Evolutionary conservation across 2,888 invertebrate genomes (phyloP), one percentile per base, ranked within the genome.

Genomic region (Epistrophella euchroma): DNA sequence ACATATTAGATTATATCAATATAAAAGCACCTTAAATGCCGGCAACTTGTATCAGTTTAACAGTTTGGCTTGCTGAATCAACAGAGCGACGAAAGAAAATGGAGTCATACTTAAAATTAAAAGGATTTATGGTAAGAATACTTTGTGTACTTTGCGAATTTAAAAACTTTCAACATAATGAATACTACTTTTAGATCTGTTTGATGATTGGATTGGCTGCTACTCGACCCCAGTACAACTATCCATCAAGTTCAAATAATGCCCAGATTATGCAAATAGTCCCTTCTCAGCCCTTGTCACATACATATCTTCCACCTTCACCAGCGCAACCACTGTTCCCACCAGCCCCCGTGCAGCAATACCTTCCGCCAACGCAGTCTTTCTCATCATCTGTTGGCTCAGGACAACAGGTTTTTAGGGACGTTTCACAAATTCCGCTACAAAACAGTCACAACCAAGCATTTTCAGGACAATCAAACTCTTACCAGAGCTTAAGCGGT

Each of bases 1-100:
- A 86, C 81, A n/a, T 43, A 43, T 22, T 62, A 40, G 45, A 40
- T 68, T 62, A 32, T 40, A 19, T 43, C n/a, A 28, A 77, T 52
- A 86, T 86, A 86, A 81, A 86, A 86, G 72, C 76, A 40, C 40
- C 68, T 62, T 68, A 28, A 40, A 19, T 22, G 32, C 19, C 17
- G 72, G 73, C 56, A 60, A 73, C 28, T 56, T 56, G 32, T 60
- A 81, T 77, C 77, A 86, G 81, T 86, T 81, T 50, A 19, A 56
- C 56, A 45, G 32, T 73, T 73, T 19, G 70, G 64, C 50, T 77
- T 73, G 62, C 4, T 55, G 68, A 73, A 72, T 45, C 55, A 64
- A 45, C 70, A 77, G 55, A 47, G 37, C n/a, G 11, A 10, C 35
- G 22, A 55, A 28, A 50, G 9, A 64, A 47, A 74, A 85, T 86